Conservation (phyloP, 2,888 invertebrate species). For the Blastobasis adustella region DNA sequence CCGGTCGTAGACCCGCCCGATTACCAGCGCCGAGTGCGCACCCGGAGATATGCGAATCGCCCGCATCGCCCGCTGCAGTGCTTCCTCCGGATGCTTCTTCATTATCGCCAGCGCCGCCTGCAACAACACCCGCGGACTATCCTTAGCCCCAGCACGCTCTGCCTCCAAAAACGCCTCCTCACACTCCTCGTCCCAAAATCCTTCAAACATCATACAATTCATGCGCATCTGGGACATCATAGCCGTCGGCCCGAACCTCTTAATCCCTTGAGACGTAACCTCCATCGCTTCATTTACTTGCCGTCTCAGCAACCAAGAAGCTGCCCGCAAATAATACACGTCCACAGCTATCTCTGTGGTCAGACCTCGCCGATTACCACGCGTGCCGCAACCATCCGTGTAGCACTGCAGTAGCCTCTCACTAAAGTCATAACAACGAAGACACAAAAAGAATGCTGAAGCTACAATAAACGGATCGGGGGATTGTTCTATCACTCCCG, state of each 20-base stretch:
- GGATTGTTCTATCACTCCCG: conserved; percentile 24
- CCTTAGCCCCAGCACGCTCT: conserved; percentile 42
- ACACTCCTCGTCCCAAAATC: conserved; percentile 51
- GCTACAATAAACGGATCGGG: conserved; percentile 50
- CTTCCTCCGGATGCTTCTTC: conserved; percentile 27
- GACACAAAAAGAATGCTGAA: conserved; percentile 61
- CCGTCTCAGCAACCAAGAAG: conserved; percentile 38
- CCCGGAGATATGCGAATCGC: conserved; percentile 51
- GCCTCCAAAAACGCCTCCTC: conserved; percentile 37
- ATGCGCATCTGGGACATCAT: conserved; percentile 50
- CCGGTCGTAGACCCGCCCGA: conserved; percentile 44
- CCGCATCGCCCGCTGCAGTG: conserved; percentile 56
- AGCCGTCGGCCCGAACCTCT: conserved; percentile 44
- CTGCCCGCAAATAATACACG: conserved; percentile 46
- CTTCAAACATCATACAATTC: conserved; percentile 35
- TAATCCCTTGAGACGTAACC: conserved; percentile 32
- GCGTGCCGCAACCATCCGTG: conserved; percentile 38
- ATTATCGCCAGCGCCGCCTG: conserved; percentile 42
- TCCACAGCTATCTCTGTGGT: conserved; percentile 27
- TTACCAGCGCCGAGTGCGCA: conserved; percentile 46
- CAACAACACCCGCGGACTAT: conserved; percentile 39
- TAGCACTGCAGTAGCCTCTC: conserved; percentile 45
- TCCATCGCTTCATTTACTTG: conserved; percentile 37
- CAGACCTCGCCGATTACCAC: conserved; percentile 29
- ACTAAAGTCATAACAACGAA: conserved; percentile 50